These are phyloP conservation scores for Nysson spinosus DNA, from an alignment of 2,888 invertebrate genomes.

Conservation along the genomic window DNA sequence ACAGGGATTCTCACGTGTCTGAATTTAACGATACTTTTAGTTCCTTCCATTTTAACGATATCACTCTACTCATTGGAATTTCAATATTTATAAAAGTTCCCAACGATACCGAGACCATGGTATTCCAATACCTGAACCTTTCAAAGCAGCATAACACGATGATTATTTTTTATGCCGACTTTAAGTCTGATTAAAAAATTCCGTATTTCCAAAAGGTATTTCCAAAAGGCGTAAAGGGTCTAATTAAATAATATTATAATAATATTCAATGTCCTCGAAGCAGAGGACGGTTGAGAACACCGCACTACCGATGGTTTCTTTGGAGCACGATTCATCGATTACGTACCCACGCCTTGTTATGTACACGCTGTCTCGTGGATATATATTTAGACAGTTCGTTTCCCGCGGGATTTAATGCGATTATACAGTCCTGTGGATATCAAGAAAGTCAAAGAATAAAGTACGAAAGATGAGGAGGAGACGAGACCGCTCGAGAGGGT, in stretches of 20 bases:
- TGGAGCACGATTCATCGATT: constrained; percentile 44
- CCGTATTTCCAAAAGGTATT: too few species aligned
- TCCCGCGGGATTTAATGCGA: constrained; percentile 48
- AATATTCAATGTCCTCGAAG: neutral
- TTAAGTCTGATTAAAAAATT: too few species aligned
- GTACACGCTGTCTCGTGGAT: constrained; percentile 33
- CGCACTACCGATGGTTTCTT: constrained; percentile 11
- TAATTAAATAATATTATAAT: neutral
- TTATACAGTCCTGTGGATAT: constrained; percentile 34
- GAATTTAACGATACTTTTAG: neutral
- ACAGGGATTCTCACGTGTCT: constrained; percentile 39
- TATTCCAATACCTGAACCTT: too few species aligned
- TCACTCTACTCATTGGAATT: too few species aligned
- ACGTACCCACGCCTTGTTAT: constrained; percentile 52
- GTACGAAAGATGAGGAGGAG: constrained; percentile 6
- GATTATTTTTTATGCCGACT: too few species aligned
- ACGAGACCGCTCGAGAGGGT: too few species aligned
- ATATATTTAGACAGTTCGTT: constrained; percentile 54
- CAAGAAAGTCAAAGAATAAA: constrained; percentile 8
- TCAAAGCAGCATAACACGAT: too few species aligned
- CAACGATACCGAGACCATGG: too few species aligned
- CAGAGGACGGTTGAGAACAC: constrained; percentile 27
- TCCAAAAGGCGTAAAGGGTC: too few species aligned
- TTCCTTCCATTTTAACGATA: too few species aligned
- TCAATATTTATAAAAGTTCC: too few species aligned